Conservation (phyloP, 2,113 vertebrate genomes). For the Seriola quinqueradiata region DNA sequence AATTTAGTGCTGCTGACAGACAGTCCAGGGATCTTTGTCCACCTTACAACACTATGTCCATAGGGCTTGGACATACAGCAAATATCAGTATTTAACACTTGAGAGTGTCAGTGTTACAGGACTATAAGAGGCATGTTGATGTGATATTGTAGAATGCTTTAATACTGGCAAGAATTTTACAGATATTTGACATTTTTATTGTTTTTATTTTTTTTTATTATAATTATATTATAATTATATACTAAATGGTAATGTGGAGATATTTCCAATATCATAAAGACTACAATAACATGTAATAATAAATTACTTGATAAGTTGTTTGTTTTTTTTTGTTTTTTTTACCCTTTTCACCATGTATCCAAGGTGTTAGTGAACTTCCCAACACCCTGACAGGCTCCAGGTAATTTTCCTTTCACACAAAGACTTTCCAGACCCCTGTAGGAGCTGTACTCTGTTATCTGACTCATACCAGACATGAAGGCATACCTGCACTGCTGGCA, state of each 20-base stretch:
- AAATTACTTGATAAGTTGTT: not conserved
- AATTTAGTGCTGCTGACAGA: too few species aligned
- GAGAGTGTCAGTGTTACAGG: too few species aligned
- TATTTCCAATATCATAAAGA: too few species aligned
- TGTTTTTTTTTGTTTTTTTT: not conserved
- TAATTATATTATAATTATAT: too few species aligned
- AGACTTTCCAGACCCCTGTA: not conserved
- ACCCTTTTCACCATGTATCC: not conserved
- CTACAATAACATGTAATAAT: not conserved
- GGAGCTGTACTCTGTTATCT: not conserved
- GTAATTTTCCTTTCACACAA: not conserved
- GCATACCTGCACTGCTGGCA: conserved; percentile 42
- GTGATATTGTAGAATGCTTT: too few species aligned
- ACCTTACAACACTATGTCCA: too few species aligned
- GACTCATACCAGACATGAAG: conserved; percentile 24
- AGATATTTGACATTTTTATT: not conserved
- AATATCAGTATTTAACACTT: too few species aligned
- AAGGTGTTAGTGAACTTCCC: conserved; percentile 6
- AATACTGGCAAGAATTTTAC: not conserved
- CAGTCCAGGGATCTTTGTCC: too few species aligned
- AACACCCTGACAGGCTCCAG: not conserved
- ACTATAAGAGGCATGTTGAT: not conserved
- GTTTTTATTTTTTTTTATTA: too few species aligned
- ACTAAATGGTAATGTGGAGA: too few species aligned
- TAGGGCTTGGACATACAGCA: too few species aligned